These are phyloP conservation scores for Pogonognathellus flavescens DNA, from an alignment of 1,140 invertebrate species.

Conservation along the genomic window DNA sequence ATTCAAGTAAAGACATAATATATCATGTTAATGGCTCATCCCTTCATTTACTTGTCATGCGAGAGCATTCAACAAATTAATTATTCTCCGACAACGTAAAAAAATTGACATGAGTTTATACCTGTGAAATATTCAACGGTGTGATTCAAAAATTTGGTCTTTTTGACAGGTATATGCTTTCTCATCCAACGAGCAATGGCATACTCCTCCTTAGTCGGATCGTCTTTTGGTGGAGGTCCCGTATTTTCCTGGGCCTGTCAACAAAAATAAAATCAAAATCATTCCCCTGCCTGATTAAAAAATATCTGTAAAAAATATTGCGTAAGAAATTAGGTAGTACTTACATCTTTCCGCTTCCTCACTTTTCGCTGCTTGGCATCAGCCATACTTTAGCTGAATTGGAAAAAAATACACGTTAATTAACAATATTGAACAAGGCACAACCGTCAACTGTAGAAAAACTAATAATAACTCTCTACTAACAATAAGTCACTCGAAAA, in stretches of 20 bases:
- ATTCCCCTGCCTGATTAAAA: too few species aligned
- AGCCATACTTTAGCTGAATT: slow-evolving; percentile 37
- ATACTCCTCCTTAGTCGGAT: slow-evolving; percentile 60
- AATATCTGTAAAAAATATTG: too few species aligned
- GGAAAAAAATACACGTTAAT: not conserved
- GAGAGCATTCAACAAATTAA: not conserved
- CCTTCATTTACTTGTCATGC: too few species aligned
- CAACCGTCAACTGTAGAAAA: too few species aligned
- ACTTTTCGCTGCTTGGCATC: slow-evolving; percentile 55
- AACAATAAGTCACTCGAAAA: too few species aligned
- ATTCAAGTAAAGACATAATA: not conserved
- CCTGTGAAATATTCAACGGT: slow-evolving; percentile 97
- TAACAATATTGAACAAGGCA: too few species aligned
- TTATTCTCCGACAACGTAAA: too few species aligned
- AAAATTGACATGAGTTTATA: too few species aligned
- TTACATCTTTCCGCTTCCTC: slow-evolving; percentile 83
- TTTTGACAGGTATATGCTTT: slow-evolving; percentile 61
- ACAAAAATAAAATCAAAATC: not conserved
- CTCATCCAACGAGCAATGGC: slow-evolving; percentile 63
- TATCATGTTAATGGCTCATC: too few species aligned
- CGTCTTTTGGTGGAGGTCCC: slow-evolving; percentile 68
- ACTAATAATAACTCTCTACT: too few species aligned
- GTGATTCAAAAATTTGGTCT: slow-evolving; percentile 75
- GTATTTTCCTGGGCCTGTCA: slow-evolving; percentile 49
- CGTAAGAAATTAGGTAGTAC: too few species aligned